Conservation (phyloP, 2,797 vertebrate species). For the Rhinichthys osculus region DNA sequence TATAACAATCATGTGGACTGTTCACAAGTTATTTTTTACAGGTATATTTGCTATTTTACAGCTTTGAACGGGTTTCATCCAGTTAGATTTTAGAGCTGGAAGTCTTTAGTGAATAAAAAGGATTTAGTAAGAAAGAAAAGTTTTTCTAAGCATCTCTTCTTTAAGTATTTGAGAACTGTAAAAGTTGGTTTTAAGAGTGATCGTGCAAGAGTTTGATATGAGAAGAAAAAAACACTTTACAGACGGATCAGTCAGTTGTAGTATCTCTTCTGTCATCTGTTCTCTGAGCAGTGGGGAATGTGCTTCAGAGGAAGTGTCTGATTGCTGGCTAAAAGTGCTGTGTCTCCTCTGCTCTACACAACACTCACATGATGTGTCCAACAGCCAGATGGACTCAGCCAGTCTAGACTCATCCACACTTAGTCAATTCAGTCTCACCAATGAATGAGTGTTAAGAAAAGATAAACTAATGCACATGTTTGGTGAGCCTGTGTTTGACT, state of each 20-base stretch:
- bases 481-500: conserved; percentile 9
- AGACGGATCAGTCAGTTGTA: not conserved
- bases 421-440: conserved; percentile 55
- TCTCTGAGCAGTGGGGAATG: not conserved
- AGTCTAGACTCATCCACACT: conserved; percentile 51
- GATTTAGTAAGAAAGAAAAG: not conserved
- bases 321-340: not conserved
- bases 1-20: not conserved
- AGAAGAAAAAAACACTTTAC: conserved; percentile 10
- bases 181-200: not conserved
- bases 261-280: not conserved
- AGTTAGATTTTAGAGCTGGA: not conserved
- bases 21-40: not conserved
- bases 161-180: not conserved
- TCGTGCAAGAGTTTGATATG: not conserved
- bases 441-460: conserved; percentile 26
- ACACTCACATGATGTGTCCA: conserved; percentile 16
- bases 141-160: not conserved
- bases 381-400: conserved; percentile 28
- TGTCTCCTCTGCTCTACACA: not conserved
- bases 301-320: conserved; percentile 7
- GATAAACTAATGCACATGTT: conserved; percentile 25
- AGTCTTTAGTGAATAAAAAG: not conserved
- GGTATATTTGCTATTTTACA: not conserved
- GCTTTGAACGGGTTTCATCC: not conserved